phyloP scores from a whole-genome alignment of 2,888 invertebrate species.

The Eupithecia subfuscata region DNA sequence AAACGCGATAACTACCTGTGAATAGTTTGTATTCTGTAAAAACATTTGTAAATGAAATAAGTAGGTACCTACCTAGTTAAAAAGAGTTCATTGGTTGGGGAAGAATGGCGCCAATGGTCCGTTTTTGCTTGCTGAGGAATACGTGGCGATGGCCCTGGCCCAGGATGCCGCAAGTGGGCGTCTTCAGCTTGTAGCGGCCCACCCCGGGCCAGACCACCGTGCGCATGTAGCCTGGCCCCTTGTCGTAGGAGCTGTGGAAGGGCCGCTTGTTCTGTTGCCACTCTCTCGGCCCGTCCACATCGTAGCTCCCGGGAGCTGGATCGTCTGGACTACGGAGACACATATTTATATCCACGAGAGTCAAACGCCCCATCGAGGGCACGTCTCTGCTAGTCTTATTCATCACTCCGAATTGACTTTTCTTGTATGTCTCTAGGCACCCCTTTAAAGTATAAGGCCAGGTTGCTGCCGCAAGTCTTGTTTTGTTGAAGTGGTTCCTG shows the following conservation, averaged over 20 bases:
- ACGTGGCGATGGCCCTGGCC: slow-evolving; percentile 72
- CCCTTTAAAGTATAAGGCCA: slow-evolving; percentile 71
- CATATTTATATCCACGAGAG: slow-evolving; percentile 78
- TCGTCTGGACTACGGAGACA: slow-evolving; percentile 74
- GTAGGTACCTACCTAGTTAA: slow-evolving; percentile 38
- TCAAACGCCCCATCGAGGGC: slow-evolving; percentile 73
- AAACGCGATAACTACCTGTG: too few relatives aligned
- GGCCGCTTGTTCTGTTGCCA: slow-evolving; percentile 59
- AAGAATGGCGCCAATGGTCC: slow-evolving; percentile 69
- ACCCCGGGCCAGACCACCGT: slow-evolving; percentile 74
- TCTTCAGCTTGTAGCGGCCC: slow-evolving; percentile 62
- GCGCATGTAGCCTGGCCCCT: slow-evolving; percentile 65
- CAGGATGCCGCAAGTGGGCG: slow-evolving; percentile 51
- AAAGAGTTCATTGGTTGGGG: slow-evolving; percentile 71
- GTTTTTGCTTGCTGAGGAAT: slow-evolving; percentile 64
- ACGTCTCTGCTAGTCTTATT: slow-evolving; percentile 67
- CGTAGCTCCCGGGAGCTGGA: slow-evolving; percentile 82
- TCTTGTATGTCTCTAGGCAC: slow-evolving; percentile 64
- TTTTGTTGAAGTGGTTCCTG: slow-evolving; percentile 79
- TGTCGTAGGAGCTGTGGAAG: slow-evolving; percentile 73
- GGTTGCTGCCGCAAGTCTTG: slow-evolving; percentile 59
- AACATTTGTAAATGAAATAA: background rate
- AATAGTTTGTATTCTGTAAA: background rate
- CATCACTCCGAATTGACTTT: slow-evolving; percentile 65
- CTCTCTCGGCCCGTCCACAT: slow-evolving; percentile 51